These are phyloP conservation scores for Coilia nasus DNA, from an alignment of 2,797 vertebrate genomes.

Conservation along the genomic window DNA sequence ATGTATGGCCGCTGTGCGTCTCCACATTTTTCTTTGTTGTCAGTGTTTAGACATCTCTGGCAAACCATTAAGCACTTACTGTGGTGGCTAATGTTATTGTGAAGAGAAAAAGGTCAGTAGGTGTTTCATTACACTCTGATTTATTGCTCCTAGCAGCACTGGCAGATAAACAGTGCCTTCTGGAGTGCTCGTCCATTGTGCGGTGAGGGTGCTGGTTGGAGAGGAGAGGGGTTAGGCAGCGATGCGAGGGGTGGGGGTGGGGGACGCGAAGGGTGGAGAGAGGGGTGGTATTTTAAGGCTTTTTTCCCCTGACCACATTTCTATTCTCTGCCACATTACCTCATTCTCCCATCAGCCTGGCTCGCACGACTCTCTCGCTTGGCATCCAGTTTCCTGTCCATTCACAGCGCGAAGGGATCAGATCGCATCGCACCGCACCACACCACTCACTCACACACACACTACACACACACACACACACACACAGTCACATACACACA, in stretches of 20 bases:
- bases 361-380: constrained; percentile 69
- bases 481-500: no score
- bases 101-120: not conserved
- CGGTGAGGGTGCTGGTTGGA: no score
- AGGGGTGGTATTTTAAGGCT: constrained; percentile 74
- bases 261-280: not conserved
- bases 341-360: constrained; percentile 75
- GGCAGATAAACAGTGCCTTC: not conserved
- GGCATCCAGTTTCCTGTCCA: constrained; percentile 83
- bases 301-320: constrained; percentile 62
- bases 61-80: not conserved
- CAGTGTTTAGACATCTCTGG: not conserved
- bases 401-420: constrained; percentile 82
- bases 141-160: not conserved
- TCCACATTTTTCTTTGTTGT: not conserved
- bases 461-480: not conserved
- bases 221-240: no score
- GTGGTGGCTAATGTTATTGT: constrained; percentile 1
- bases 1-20: not conserved
- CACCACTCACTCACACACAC: not conserved
- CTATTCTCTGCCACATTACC: constrained; percentile 81
- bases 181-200: no score
- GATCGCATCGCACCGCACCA: constrained; percentile 87
- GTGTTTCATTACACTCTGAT: not conserved
- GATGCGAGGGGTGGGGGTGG: not conserved